phyloP scores from a whole-genome alignment of 2,888 invertebrate genomes.

The Coecobrya sp. region DNA sequence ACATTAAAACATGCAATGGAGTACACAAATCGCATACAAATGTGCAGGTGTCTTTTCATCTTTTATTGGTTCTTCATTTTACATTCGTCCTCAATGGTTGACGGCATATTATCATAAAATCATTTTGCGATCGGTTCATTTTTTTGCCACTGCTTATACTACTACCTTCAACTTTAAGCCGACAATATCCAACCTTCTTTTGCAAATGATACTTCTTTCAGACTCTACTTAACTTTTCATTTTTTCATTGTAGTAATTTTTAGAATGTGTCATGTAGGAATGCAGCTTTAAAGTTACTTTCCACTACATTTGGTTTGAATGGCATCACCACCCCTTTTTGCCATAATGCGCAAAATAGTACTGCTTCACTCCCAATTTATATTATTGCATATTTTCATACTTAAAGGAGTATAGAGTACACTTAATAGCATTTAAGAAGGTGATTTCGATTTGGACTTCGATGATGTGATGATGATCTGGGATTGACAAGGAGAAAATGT shows the following conservation, averaged over 20 bases:
- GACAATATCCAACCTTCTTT: conserved; percentile 57
- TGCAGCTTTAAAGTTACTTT: conserved; percentile 17
- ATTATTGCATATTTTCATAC: not conserved
- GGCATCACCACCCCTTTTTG: conserved; percentile 59
- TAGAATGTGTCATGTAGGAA: conserved; percentile 74
- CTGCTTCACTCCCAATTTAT: not conserved
- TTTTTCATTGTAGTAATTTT: conserved; percentile 65
- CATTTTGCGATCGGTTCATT: conserved; percentile 75
- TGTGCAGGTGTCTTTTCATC: conserved; percentile 74
- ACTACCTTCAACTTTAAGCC: conserved; percentile 9
- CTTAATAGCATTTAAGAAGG: conserved; percentile 1
- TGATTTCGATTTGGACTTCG: conserved; percentile 25
- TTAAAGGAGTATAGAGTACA: conserved; percentile 2
- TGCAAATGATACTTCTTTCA: conserved; percentile 71
- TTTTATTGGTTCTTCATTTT: conserved; percentile 39
- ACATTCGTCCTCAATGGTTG: conserved; percentile 34
- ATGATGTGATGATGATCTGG: conserved; percentile 55
- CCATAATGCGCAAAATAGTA: conserved; percentile 39
- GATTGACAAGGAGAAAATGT: conserved; percentile 79
- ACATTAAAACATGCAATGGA: conserved; percentile 58
- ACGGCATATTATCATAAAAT: conserved; percentile 61
- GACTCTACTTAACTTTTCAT: conserved; percentile 10
- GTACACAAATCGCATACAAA: conserved; percentile 76
- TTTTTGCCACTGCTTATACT: conserved; percentile 42
- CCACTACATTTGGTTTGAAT: conserved; percentile 24